A percentile compares a stretch with the other conserved stretches of the same genome.
These are phyloP conservation scores for Leucozona laternaria DNA, from an alignment of 2,888 invertebrate species.

Conservation along the genomic window DNA sequence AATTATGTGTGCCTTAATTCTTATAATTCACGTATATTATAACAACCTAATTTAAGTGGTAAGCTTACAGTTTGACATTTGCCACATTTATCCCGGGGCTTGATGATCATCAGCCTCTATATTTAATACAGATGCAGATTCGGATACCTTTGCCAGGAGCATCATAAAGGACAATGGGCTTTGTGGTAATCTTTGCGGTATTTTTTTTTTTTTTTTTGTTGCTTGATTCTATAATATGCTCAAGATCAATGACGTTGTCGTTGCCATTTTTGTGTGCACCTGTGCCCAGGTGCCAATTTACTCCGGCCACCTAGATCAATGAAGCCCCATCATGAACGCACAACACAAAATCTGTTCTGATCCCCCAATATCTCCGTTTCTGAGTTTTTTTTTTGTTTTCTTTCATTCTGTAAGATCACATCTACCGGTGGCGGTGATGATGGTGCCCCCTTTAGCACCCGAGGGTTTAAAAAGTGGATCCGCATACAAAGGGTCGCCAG, in stretches of 20 bases:
- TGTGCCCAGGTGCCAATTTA: constrained; percentile 71
- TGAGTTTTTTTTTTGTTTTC: constrained; percentile 8
- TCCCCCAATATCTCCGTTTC: constrained; percentile 31
- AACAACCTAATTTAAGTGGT: constrained; percentile 65
- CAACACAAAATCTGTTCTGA: constrained; percentile 55
- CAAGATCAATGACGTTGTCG: constrained; percentile 55
- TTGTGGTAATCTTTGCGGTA: constrained; percentile 45
- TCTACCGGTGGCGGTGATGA: constrained; percentile 48
- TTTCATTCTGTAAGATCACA: constrained; percentile 49
- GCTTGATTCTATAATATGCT: constrained; percentile 12
- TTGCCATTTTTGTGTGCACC: constrained; percentile 57
- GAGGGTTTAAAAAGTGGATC: constrained; percentile 25
- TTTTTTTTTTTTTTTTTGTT: constrained; percentile 2
- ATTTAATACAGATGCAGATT: constrained; percentile 14
- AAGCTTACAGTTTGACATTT: constrained; percentile 48
- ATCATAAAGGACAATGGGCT: constrained; percentile 43
- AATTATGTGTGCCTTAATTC: constrained; percentile 47
- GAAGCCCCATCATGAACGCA: constrained; percentile 29
- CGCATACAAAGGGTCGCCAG: constrained; percentile 55
- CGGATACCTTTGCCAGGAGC: background rate
- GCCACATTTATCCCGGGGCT: constrained; percentile 63
- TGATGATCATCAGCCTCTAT: background rate
- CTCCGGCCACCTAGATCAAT: constrained; percentile 52
- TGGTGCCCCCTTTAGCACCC: constrained; percentile 61
- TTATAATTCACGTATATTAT: constrained; percentile 52